These are phyloP conservation scores for Raillietiella orientalis DNA, from an alignment of 2,888 invertebrate species.

Conservation along the genomic window DNA sequence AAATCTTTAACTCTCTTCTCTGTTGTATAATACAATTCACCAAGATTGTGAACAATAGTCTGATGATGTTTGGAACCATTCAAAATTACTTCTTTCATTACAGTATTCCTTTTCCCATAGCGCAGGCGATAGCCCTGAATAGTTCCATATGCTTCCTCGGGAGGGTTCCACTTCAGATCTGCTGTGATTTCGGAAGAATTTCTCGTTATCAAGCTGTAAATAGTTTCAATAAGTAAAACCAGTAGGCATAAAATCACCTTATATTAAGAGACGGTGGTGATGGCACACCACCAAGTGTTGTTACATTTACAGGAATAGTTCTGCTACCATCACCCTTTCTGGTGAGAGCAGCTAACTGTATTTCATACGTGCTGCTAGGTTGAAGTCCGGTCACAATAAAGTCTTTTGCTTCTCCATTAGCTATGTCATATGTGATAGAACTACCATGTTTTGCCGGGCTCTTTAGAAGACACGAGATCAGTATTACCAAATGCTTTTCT, in stretches of 20 bases:
- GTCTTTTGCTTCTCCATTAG: slow-evolving; percentile 35
- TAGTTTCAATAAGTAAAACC: no score
- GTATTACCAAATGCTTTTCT: no score
- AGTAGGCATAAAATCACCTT: background rate
- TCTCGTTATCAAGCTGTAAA: no score
- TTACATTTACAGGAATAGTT: slow-evolving; percentile 47
- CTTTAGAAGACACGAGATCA: no score
- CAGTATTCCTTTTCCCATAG: slow-evolving; percentile 23
- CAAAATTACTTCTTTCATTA: background rate
- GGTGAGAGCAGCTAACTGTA: slow-evolving; percentile 82
- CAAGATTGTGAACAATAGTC: slow-evolving; percentile 5
- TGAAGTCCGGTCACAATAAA: slow-evolving; percentile 61
- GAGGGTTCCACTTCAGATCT: slow-evolving; percentile 70
- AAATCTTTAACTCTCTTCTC: no score
- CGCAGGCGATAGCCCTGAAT: slow-evolving; percentile 52
- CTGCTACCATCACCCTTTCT: slow-evolving; percentile 86
- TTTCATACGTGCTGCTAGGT: slow-evolving; percentile 74
- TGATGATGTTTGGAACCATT: background rate
- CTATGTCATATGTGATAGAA: slow-evolving; percentile 51
- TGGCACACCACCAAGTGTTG: slow-evolving; percentile 77
- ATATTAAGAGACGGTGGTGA: slow-evolving; percentile 36
- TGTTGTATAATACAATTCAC: no score
- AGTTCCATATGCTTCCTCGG: slow-evolving; percentile 59
- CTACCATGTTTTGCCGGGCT: no score
- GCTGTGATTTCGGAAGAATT: slow-evolving; percentile 25